Base-by-base conservation (phyloP, 2,113 vertebrate genomes). In the Lepisosteus oculatus region DNA sequence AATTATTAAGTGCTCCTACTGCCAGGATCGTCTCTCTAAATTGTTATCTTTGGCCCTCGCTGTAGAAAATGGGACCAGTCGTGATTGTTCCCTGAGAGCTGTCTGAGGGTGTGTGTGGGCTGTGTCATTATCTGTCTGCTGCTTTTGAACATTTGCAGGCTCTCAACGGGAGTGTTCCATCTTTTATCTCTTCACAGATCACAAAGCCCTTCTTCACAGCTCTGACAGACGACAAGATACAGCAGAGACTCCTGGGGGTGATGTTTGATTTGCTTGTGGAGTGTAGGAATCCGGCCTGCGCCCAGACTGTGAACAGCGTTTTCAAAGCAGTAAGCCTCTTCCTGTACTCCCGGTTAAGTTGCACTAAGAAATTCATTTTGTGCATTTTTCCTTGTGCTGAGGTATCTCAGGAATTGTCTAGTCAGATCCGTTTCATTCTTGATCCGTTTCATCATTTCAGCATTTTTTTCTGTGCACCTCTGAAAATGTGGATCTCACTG, bases 161-260 rank as follows among this genome's bases (percentile, higher is more conserved):
- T 51, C 47, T 5, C 47, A 59, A 45, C 29, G 45, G 7, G 43
- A 3, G 43, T 61, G 63, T 81, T 80, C 29, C 55, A 66, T 6
- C 51, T n/a, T 14, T 55, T 3, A 3, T 57, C 74, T 66, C 17
- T 73, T 73, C 74, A 0, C 85, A 99, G 97, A 94, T 99, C 57
- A 96, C 93, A 0, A 97, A 95, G 75, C 72, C 90, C 0, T 98
- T 98, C 87, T 99, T 98, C 78, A 79, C 91, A 14, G 87, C 95
- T 3, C 1, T 98, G 13, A 85, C 80, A 2, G 91, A 94, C 65
- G 90, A 89, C 67, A 85, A 75, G 67, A 88, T 95, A 76, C 95
- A 97, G 79, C 93, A 96, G 89, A 94, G 89, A 73, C 84, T 99
- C 0, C 78, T 99, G 61, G 85, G 85, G 45, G 78, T 90, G 2